These are phyloP conservation scores for Lysandra bellargus DNA, from an alignment of 2,888 invertebrate genomes.

Conservation along the genomic window DNA sequence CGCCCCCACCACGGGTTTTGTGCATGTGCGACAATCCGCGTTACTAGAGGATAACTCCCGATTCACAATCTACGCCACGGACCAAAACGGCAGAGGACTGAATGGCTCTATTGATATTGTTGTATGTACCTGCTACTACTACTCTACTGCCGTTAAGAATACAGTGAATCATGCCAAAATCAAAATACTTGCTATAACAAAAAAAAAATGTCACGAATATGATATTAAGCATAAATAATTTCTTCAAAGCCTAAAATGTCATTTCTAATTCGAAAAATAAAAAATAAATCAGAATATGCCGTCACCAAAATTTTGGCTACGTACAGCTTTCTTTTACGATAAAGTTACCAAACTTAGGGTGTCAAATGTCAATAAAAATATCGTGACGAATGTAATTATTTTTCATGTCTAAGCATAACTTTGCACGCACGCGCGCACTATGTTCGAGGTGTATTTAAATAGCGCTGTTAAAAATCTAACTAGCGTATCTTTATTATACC, in stretches of 20 bases:
- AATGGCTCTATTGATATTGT: constrained; percentile 58
- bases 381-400: constrained; percentile 22
- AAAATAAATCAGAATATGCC: neutral
- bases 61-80: constrained; percentile 65
- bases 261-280: no score
- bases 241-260: no score
- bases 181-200: no score
- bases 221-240: no score
- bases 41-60: constrained; percentile 55
- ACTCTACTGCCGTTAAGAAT: neutral
- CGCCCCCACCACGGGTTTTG: constrained; percentile 78
- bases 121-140: constrained; percentile 50
- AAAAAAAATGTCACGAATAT: no score
- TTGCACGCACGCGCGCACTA: neutral
- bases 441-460: neutral
- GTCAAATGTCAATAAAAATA: neutral
- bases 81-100: constrained; percentile 63
- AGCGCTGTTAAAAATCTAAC: neutral
- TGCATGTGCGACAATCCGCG: constrained; percentile 71
- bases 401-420: constrained; percentile 1
- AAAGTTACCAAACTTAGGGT: neutral
- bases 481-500: neutral
- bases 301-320: neutral
- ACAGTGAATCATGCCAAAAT: no score
- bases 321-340: neutral